Conservation (phyloP, 2,113 vertebrate genomes). For the Ailuropoda melanoleuca region DNA sequence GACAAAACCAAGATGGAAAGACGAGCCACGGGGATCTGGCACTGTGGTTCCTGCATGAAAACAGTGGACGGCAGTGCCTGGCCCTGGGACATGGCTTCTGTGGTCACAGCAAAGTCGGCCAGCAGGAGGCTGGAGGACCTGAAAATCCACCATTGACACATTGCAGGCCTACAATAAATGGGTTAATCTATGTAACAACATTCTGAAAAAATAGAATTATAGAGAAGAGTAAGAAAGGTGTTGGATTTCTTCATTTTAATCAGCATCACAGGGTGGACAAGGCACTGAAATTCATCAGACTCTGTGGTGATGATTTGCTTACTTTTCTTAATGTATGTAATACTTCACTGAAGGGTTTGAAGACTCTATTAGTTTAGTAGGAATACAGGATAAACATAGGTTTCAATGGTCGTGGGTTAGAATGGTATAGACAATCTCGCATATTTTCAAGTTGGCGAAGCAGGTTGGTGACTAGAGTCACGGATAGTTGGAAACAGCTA, state of each 20-base stretch:
- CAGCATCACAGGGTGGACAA: background rate
- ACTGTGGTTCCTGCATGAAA: background rate
- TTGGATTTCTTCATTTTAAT: background rate
- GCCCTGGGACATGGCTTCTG: no score
- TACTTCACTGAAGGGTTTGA: background rate
- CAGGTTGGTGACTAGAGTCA: background rate
- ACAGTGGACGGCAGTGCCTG: no score
- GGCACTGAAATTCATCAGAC: background rate
- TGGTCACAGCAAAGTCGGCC: no score
- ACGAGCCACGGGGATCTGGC: rapidly evolving
- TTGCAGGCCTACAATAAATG: no score
- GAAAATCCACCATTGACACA: no score
- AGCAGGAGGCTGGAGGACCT: no score
- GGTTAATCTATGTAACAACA: no score
- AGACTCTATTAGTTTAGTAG: background rate
- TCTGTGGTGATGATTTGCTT: background rate
- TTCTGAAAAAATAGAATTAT: background rate
- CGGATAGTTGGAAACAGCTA: background rate
- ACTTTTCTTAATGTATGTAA: background rate
- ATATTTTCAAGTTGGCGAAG: background rate
- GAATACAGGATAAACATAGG: background rate
- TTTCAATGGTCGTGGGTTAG: background rate
- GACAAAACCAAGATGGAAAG: background rate
- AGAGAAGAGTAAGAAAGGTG: background rate
- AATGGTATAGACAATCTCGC: background rate